Percentiles rank a stretch among this genome's conserved stretches.
Evolutionary conservation across 2,888 invertebrate genomes (phyloP).

Genomic region (Caenorhabditis panamensis): DNA sequence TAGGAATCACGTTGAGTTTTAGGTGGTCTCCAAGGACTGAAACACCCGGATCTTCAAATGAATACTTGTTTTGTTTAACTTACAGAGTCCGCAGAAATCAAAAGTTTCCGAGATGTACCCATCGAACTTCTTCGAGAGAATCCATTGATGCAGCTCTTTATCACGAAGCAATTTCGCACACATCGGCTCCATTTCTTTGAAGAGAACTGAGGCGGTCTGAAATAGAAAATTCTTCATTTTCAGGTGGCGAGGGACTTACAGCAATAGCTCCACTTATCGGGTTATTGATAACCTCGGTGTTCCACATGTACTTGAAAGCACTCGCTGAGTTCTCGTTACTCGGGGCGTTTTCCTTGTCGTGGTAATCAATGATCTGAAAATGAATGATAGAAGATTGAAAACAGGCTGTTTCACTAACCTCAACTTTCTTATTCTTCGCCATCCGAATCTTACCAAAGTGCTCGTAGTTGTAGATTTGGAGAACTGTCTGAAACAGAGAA

Average conservation of each 20-base stretch:
- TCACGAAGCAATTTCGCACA: constrained; percentile 42
- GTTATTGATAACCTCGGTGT: constrained; percentile 40
- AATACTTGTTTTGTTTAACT: background rate
- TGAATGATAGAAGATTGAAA: background rate
- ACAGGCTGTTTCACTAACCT: constrained; percentile 4
- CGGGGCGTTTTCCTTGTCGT: constrained; percentile 17
- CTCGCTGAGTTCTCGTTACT: constrained; percentile 37
- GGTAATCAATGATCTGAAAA: constrained; percentile 39
- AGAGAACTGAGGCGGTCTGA: constrained; percentile 37
- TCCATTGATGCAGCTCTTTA: constrained; percentile 41
- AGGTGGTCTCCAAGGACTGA: constrained; percentile 47
- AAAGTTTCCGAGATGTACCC: constrained; percentile 46
- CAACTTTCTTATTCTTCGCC: constrained; percentile 42
- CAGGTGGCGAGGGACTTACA: background rate
- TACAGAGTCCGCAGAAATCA: constrained; percentile 48
- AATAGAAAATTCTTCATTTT: background rate
- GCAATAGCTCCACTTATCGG: constrained; percentile 36
- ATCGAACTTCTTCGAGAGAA: constrained; percentile 43
- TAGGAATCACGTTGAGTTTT: constrained; percentile 45
- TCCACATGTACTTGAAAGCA: constrained; percentile 44
- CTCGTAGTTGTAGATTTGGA: constrained; percentile 45
- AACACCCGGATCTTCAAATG: no score
- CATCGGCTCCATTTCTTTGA: constrained; percentile 33
- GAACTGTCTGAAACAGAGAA: constrained; percentile 35
- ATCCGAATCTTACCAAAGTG: constrained; percentile 46